Evolutionary conservation across 2,113 vertebrate genomes (phyloP), one percentile per base, ranked within the genome.

Genomic region (Falco punctatus): DNA sequence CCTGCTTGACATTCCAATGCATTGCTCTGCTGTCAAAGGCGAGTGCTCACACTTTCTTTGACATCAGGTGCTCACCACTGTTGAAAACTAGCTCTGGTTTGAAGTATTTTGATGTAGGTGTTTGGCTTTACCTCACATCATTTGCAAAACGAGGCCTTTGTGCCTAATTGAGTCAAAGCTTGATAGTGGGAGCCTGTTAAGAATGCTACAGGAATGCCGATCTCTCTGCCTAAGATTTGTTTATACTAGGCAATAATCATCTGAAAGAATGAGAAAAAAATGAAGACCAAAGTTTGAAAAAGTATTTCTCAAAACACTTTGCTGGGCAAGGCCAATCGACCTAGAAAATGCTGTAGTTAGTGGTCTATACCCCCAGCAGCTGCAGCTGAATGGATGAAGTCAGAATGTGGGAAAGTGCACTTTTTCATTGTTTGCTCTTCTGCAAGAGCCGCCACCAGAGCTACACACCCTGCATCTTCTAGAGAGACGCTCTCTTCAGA

Each of bases 401-500:
- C 57, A 58, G 38, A 51, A 58, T 58, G 57, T 5, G 12, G 83
- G 69, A 97, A 94, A 96, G 93, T 92, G 81, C 92, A 65, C 57
- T 78, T 95, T 7, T 40, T 55, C 65, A 42, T 30, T 22, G 61
- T 72, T 92, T 11, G 86, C 32, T 90, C 90, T 81, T 61, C 58
- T 8, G 62, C 92, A 88, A 20, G 22, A 51, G 24, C n/a, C 26
- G 79, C n/a, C 85, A 26, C 18, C 44, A 7, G 70, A 92, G 54
- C 9, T 49, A 16, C n/a, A 5, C 54, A 2, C 35, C 15, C 30
- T 0, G 57, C 4, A 11, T 33, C 54, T 79, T 66, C 58, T 15
- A 13, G 42, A 79, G 61, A 38, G 22, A 16, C 49, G 6, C 8
- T 55, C 58, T 14, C 40, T 52, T 98, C 96, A 99, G 38, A 99